phyloP scores from a whole-genome alignment of 2,888 invertebrate genomes.

The Ischnura elegans region DNA sequence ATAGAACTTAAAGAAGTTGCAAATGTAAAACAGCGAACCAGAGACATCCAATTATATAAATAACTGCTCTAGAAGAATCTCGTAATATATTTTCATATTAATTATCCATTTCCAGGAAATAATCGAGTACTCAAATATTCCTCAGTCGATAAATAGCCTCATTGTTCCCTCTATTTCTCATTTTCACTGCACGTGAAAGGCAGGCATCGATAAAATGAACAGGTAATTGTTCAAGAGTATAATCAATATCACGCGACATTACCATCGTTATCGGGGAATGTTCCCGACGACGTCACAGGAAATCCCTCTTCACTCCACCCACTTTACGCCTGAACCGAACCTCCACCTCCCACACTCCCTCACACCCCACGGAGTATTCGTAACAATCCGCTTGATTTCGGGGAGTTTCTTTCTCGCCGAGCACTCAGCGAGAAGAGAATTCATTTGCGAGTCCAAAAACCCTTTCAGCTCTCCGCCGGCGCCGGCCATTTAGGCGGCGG shows the following conservation, averaged over 20 bases:
- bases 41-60: too few species aligned
- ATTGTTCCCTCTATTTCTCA: not conserved
- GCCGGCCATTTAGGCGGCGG: not conserved
- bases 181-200: not conserved
- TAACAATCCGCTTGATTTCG: conserved; percentile 57
- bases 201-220: not conserved
- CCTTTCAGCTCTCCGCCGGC: conserved; percentile 49
- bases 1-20: too few species aligned
- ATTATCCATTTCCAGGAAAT: not conserved
- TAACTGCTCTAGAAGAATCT: too few species aligned
- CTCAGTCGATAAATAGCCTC: not conserved
- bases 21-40: too few species aligned
- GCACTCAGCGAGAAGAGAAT: conserved; percentile 56
- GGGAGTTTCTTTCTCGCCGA: conserved; percentile 52
- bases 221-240: not conserved
- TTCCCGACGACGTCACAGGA: not conserved
- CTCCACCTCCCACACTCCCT: not conserved
- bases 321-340: not conserved
- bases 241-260: not conserved
- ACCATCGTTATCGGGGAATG: not conserved
- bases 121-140: not conserved
- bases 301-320: not conserved
- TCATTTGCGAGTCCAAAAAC: conserved; percentile 55
- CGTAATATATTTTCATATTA: not conserved
- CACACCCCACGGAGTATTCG: not conserved